Base-by-base conservation (phyloP, 2,888 invertebrate genomes). In the Tinea pellionella region DNA sequence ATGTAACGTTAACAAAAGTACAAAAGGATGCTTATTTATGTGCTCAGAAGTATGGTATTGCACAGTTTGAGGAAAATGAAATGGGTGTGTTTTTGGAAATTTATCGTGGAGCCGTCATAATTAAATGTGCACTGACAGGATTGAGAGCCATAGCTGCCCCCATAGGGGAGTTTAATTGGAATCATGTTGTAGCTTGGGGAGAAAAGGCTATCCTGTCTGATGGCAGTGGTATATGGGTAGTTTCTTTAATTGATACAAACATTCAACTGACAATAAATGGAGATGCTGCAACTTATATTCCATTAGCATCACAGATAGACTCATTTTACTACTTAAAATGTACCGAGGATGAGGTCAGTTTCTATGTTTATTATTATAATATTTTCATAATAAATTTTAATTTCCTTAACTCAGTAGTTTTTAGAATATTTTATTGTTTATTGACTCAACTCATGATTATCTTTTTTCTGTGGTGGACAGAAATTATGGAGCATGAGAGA, bases 311-410 rank as follows among this genome's bases (percentile, higher is more conserved):
- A 13, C 61, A 73, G 57, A 71, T 78, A 61, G 71, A 77, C 66
- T 63, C 64, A 29, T 77, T 87, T 55, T 86, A 82, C 63, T 87
- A 76, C 63, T 60, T 84, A 30, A 53, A 70, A 59, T 74, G 74
- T 71, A 66, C 65, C 63, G 67, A 69, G 29, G 65, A 70, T 11
- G 72, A 79, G 77, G 85, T 84, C 71, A 69, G 61, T 62, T 30
- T 55, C 59, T 64, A 24, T 24, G 3, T n/a, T n/a, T n/a, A n/a
- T n/a, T n/a, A n/a, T n/a, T n/a, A n/a, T n/a, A n/a, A n/a, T n/a
- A n/a, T n/a, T n/a, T n/a, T n/a, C n/a, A n/a, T n/a, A n/a, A n/a
- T n/a, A n/a, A n/a, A n/a, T n/a, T n/a, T n/a, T n/a, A n/a, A n/a
- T n/a, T n/a, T n/a, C n/a, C n/a, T n/a, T n/a, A n/a, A n/a, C n/a